Conservation (phyloP, 1,140 invertebrate genomes). For the Tyrophagus putrescentiae region DNA sequence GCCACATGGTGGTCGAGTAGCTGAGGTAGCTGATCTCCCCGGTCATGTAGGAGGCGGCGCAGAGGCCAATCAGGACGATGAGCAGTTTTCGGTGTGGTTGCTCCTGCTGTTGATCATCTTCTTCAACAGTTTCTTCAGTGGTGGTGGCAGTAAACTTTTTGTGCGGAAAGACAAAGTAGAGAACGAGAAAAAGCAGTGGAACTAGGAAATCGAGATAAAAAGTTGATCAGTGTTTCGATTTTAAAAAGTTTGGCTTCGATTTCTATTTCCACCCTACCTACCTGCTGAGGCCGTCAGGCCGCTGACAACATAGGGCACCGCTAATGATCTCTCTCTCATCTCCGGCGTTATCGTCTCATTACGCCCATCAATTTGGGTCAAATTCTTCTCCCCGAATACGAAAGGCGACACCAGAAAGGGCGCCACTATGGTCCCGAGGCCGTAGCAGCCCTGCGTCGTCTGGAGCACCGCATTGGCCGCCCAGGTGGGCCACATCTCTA, state of each 20-base stretch:
- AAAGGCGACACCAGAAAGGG: slow-evolving; percentile 3
- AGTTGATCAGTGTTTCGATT: too few species aligned
- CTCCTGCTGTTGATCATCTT: too few species aligned
- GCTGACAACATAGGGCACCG: background rate
- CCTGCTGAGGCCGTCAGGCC: background rate
- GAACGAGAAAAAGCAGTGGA: background rate
- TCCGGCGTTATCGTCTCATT: background rate
- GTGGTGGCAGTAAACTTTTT: too few species aligned
- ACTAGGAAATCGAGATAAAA: too few species aligned
- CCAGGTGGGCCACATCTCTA: too few species aligned
- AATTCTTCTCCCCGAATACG: background rate
- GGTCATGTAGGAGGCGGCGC: background rate
- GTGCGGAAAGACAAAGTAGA: background rate
- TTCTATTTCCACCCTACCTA: background rate
- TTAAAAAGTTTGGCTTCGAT: too few species aligned
- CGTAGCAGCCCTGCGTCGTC: slow-evolving; percentile 2
- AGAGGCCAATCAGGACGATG: background rate
- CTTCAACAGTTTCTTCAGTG: too few species aligned
- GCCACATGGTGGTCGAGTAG: background rate
- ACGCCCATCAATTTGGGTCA: background rate
- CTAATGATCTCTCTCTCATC: background rate
- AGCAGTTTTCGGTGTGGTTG: too few species aligned
- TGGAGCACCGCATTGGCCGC: background rate
- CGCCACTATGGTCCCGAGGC: background rate
- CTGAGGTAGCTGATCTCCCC: background rate